Evolutionary conservation across 35 echinoderm and acorn worm species (phyloP).

Genomic region (Patiria miniata): DNA sequence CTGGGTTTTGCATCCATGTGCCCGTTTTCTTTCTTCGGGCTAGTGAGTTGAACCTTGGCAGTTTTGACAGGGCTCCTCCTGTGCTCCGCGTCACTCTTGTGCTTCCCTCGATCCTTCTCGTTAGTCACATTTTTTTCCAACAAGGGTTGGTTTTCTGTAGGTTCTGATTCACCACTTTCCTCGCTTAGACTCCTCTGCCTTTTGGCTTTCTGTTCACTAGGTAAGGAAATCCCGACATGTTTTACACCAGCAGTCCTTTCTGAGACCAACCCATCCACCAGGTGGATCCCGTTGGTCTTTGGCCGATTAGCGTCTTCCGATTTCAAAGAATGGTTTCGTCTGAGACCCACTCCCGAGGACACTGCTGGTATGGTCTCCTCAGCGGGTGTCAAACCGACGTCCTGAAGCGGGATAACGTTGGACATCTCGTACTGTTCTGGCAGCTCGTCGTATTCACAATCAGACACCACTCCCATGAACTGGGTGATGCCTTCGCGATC

Average conservation of each 20-base stretch:
- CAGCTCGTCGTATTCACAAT: conserved; percentile 8
- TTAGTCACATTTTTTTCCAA: conserved; percentile 8
- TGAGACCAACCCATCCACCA: background rate
- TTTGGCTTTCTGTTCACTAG: background rate
- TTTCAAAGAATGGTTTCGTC: background rate
- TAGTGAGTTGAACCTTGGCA: background rate
- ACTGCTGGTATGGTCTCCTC: background rate
- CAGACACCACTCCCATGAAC: conserved; percentile 28
- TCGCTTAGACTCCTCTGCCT: conserved; percentile 4
- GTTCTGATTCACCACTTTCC: conserved; percentile 45
- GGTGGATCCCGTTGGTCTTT: background rate
- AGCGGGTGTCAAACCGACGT: conserved; percentile 5
- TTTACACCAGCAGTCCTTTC: background rate
- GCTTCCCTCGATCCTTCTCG: conserved; percentile 24
- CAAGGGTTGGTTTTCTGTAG: conserved; percentile 32
- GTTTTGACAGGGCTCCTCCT: conserved; percentile 35
- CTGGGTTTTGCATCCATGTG: background rate
- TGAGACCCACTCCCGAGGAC: background rate
- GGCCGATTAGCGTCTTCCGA: background rate
- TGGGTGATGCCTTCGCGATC: conserved; percentile 44
- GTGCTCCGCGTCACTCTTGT: background rate
- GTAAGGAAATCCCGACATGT: background rate
- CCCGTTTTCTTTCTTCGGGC: conserved; percentile 28
- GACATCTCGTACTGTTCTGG: conserved; percentile 22
- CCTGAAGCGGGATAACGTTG: conserved; percentile 21